Base-by-base conservation (phyloP, 2,797 vertebrate species). In the Rhadinocentrus ornatus region DNA sequence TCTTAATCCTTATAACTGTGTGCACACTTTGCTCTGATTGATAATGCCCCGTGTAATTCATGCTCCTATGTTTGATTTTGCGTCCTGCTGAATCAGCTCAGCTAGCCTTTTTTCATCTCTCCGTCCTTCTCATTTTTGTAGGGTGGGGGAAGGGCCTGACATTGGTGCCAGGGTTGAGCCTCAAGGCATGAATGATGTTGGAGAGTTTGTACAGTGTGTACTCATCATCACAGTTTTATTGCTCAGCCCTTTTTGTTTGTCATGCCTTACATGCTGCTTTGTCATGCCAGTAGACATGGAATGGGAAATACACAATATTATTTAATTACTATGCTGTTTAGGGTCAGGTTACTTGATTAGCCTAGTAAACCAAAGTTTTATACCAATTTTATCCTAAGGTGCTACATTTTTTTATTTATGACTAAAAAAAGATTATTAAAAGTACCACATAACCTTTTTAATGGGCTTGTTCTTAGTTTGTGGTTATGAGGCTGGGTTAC, bases 11-110 rank as follows among this genome's bases (percentile, higher is more conserved):
- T 86, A 81, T 84, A 85, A 81, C 69, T 70, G 68, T 69, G 77
- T 62, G 24, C 87, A 80, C 83, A 78, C 83, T 86, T 84, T 78
- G 67, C 85, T 72, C 74, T 90, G 92, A 93, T 93, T 93, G 91
- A 94, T 94, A 90, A 92, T 84, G 87, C 88, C 81, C 78, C 76
- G 58, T 88, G 82, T 88, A 89, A 92, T 94, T 94, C 93, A 92
- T 92, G 86, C 79, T 89, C 82, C 61, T 26, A 62, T 66, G 72
- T 91, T 93, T 94, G 91, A 94, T 93, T 94, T 92, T 94, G 77
- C 63, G 35, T 74, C 70, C 61, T 88, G 91, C 91, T 94, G 91
- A 94, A 88, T 93, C 93, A 93, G 93, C 90, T 78, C n/a, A 53
- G 75, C 73, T 80, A 77, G 62, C 41, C 71, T 64, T 78, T 64